These are phyloP conservation scores for Phrynocephalus forsythii DNA, from an alignment of 2,797 vertebrate species.

Conservation along the genomic window DNA sequence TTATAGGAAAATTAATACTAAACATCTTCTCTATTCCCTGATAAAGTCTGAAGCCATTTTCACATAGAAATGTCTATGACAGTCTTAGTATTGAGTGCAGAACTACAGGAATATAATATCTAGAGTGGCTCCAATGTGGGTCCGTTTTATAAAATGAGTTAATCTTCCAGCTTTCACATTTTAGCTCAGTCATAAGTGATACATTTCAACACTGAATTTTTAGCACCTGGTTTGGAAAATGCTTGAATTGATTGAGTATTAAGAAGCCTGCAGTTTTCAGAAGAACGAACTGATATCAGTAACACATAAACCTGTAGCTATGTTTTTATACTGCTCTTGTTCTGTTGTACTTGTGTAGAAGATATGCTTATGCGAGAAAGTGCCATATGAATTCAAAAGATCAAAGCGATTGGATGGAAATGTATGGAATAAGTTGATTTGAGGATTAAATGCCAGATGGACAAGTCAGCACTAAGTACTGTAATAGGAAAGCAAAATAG, in stretches of 20 bases:
- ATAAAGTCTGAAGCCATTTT: neutral
- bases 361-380: neutral
- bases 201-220: neutral
- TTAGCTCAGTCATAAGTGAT: neutral
- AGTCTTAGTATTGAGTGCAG: neutral
- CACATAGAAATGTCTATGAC: neutral
- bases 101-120: neutral
- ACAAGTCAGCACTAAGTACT: neutral
- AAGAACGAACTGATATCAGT: neutral
- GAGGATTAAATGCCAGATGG: neutral
- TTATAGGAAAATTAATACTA: neutral
- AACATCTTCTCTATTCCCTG: neutral
- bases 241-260: neutral
- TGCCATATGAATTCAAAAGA: neutral
- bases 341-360: neutral
- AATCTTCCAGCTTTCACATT: neutral
- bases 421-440: neutral
- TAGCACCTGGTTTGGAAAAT: neutral
- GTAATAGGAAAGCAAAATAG: conserved; percentile 1
- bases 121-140: neutral
- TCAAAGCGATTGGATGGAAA: neutral
- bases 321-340: neutral
- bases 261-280: neutral
- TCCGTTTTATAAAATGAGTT: neutral
- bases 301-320: neutral